Base-by-base conservation (phyloP, 2,797 vertebrate species). In the Rhinophrynus dorsalis region DNA sequence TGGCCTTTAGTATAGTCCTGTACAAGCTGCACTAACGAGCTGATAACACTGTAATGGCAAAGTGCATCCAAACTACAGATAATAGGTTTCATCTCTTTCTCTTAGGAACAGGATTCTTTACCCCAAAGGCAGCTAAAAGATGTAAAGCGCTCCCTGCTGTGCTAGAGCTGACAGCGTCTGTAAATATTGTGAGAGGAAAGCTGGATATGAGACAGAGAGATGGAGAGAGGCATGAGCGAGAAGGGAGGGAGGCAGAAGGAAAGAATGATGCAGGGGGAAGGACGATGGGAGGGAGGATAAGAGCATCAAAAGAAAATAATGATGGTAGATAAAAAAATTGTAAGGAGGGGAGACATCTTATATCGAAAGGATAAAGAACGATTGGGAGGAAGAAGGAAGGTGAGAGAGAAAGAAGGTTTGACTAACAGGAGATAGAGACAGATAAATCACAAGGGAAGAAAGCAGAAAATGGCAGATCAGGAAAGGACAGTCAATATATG, bases 61-160 rank as follows among this genome's bases (percentile, higher is more conserved):
- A 50, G 51, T 32, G 42, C 40, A 71, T 64, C 32, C 33, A 64
- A 23, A 66, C 61, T 73, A 37, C 52, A 65, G 54, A 73, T 66
- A 73, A 73, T 65, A 66, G 61, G 54, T 65, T 65, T 73, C 69
- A 73, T 73, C 61, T 73, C 61, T 59, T 67, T 42, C 68, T 57
- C 54, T 56, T 32, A 66, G 61, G 61, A 73, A 59, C 40, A 65
- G 38, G 35, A 58, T 52, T 73, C 45, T 73, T 73, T 65, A 73
- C 69, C 69, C 69, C 66, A 65, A 73, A 73, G 69, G 69, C 61
- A 66, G 35, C 33, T 51, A 42, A 52, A 45, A 64, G 55, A 73
- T 73, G 54, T 65, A 65, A 72, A 65, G 54, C 13, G 27, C 26
- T 72, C 67, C 64, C 71, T 40, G 54, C 60, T 61, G 67, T 61